Base-by-base conservation (phyloP, 2,113 vertebrate genomes). In the Patagioenas fasciata region DNA sequence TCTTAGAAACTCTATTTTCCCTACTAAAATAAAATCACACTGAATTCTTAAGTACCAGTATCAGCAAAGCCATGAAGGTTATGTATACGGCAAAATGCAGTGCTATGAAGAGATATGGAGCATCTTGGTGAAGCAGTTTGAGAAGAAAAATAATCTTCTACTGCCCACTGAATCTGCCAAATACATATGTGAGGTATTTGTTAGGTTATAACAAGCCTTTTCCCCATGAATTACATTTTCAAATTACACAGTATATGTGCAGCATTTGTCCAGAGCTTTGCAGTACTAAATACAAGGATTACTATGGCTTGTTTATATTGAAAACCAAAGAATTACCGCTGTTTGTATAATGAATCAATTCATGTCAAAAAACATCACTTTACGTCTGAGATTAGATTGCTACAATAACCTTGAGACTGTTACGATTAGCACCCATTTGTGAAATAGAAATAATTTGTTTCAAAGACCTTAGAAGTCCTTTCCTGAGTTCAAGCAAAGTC, bases 341-440 rank as follows among this genome's bases (percentile, higher is more conserved):
- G 77, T 85, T 94, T 85, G 34, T 72, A 40, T 70, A 58, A 60
- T 10, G 18, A 75, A 71, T 77, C 80, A 73, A 56, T 92, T 95
- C 87, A 34, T 82, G 78, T 94, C 82, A 85, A 40, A 95, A 47
- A 92, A 57, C 31, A 58, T 91, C 62, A 64, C 72, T 94, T 82
- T 87, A 88, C 42, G 36, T 88, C 62, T 78, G 61, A 89, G 73
- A 93, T 67, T 82, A 92, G 85, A 54, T 42, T 85, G 62, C 60
- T 61, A 13, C 25, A 62, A 15, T 58, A 44, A 26, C 15, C 65
- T 40, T 61, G 74, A 77, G 79, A 23, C 23, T 67, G 32, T 90
- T 94, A 74, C 73, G 26, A 58, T 92, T 91, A 92, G 53, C 70
- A 69, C 2, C 28, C 31, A 32, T 48, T 77, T 87, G 28, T 82